Percentiles rank a stretch among this genome's conserved stretches.
Conservation (phyloP, 2,113 vertebrate genomes). For the Crotalus tigris region DNA sequence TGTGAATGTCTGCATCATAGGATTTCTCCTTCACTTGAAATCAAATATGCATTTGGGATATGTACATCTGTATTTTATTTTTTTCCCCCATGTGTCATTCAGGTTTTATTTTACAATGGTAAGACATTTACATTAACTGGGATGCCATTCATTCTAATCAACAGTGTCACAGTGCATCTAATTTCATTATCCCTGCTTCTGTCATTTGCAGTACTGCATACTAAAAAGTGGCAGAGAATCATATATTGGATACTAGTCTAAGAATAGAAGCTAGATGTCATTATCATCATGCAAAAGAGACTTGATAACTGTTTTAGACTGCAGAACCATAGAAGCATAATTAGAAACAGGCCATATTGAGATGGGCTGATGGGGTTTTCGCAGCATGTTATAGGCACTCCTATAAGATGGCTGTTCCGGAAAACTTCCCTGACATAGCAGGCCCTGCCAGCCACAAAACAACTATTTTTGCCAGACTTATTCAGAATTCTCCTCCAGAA, state of each 20-base stretch:
- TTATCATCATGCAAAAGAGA: not conserved
- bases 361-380: not conserved
- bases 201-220: not conserved
- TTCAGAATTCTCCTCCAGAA: not conserved
- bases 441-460: not conserved
- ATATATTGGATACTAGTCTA: not conserved
- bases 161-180: not conserved
- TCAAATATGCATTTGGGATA: not conserved
- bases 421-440: not conserved
- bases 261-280: not conserved
- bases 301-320: not conserved
- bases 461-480: not conserved
- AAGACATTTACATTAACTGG: not conserved
- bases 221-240: not conserved
- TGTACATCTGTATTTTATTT: not conserved
- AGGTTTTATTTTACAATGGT: not conserved
- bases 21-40: not conserved
- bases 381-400: not conserved
- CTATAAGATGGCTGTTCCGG: not conserved
- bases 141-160: no score
- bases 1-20: not conserved
- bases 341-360: not conserved
- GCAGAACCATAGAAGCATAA: not conserved
- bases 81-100: not conserved
- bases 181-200: not conserved